These are phyloP conservation scores for Vireo altiloquus DNA, from an alignment of 2,113 vertebrate species.

Conservation along the genomic window DNA sequence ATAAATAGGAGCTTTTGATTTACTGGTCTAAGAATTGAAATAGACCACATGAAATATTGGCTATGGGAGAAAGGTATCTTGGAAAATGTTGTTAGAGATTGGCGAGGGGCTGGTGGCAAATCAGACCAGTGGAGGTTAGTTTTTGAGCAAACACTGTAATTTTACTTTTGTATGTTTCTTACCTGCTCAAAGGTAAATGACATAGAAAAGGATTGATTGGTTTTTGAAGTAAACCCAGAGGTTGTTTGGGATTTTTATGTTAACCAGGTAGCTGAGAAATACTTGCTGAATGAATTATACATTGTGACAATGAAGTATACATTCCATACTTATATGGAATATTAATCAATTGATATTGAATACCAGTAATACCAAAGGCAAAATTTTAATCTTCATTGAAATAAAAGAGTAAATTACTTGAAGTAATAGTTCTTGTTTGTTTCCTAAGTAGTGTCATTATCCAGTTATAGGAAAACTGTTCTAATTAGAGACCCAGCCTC, in stretches of 20 bases:
- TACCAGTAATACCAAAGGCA: neutral
- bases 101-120: neutral
- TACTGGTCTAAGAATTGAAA: neutral
- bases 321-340: neutral
- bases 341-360: neutral
- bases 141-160: neutral
- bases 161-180: conserved; percentile 47
- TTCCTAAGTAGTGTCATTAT: neutral
- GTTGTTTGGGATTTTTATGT: neutral
- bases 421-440: neutral
- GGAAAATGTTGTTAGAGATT: neutral
- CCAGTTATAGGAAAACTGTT: neutral
- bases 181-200: conserved; percentile 10
- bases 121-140: neutral
- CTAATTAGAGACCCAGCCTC: neutral
- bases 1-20: neutral
- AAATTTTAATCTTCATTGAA: neutral
- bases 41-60: neutral
- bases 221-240: neutral
- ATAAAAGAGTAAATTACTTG: neutral
- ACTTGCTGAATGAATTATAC: neutral
- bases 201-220: neutral
- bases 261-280: neutral
- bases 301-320: too few species aligned
- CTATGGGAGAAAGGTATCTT: neutral